Percentiles rank a stretch among this genome's conserved stretches.
phyloP scores from a whole-genome alignment of 2,888 invertebrate genomes.

The Trichogramma evanescens region DNA sequence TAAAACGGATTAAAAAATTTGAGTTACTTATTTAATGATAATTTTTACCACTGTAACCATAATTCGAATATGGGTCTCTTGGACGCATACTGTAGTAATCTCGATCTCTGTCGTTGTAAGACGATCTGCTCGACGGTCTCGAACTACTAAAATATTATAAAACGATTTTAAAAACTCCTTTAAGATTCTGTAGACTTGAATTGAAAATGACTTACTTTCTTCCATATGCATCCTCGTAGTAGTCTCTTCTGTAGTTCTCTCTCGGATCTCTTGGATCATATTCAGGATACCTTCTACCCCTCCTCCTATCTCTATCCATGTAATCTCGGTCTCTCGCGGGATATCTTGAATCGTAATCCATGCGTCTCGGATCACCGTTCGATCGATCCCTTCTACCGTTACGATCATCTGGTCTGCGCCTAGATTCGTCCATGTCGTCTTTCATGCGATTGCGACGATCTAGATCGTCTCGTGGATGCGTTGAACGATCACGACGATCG shows the following conservation, averaged over 20 bases:
- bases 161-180: not conserved
- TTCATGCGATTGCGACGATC: constrained; percentile 36
- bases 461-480: constrained; percentile 33
- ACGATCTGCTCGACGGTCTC: constrained; percentile 45
- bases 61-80: constrained; percentile 38
- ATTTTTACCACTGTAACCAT: constrained; percentile 37
- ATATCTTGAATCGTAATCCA: constrained; percentile 36
- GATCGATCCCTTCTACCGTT: constrained; percentile 32
- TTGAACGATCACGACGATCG: constrained; percentile 37
- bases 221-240: constrained; percentile 41
- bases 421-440: constrained; percentile 33
- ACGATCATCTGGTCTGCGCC: constrained; percentile 39
- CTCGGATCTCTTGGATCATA: constrained; percentile 37
- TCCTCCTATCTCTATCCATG: constrained; percentile 31
- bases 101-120: constrained; percentile 44
- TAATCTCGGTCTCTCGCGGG: constrained; percentile 33
- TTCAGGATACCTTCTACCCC: constrained; percentile 38
- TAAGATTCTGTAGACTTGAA: not conserved
- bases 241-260: constrained; percentile 31
- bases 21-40: not conserved
- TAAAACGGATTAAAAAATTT: not conserved
- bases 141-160: constrained; percentile 30
- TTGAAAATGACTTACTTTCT: constrained; percentile 32
- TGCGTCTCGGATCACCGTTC: constrained; percentile 32
- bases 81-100: constrained; percentile 37